These are phyloP conservation scores for Camponotus fellah DNA, from an alignment of 2,888 invertebrate species.

Conservation along the genomic window DNA sequence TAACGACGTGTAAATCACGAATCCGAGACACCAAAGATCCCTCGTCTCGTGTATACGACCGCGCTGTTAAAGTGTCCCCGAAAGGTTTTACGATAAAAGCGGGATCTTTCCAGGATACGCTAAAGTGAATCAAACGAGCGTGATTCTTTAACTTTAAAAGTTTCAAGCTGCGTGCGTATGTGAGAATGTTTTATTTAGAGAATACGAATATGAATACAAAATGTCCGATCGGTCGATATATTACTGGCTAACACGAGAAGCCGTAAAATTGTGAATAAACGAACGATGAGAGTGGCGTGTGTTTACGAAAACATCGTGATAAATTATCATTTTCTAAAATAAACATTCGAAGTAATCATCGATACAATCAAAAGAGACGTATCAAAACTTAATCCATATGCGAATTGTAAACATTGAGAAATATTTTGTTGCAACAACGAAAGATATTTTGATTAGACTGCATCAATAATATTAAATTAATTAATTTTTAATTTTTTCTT, in stretches of 20 bases:
- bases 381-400: not conserved
- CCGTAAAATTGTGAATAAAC: conserved; percentile 3
- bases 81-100: conserved; percentile 66
- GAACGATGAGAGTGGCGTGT: not conserved
- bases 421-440: not conserved
- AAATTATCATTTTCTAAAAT: not conserved
- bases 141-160: conserved; percentile 28
- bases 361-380: not conserved
- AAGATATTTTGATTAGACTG: not conserved
- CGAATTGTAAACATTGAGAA: not conserved
- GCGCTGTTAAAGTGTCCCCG: conserved; percentile 70
- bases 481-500: not conserved
- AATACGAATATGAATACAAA: not conserved
- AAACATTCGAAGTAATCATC: not conserved
- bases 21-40: conserved; percentile 69
- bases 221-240: conserved; percentile 2
- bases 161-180: not conserved
- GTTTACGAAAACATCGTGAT: not conserved
- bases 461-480: not conserved
- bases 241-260: not conserved
- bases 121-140: conserved; percentile 54
- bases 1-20: conserved; percentile 79
- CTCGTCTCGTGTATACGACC: conserved; percentile 33
- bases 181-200: conserved; percentile 5
- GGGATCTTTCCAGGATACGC: conserved; percentile 52